Evolutionary conservation across 2,797 vertebrate species (phyloP), one percentile per base, ranked within the genome.

Genomic region (Discoglossus pictus): DNA sequence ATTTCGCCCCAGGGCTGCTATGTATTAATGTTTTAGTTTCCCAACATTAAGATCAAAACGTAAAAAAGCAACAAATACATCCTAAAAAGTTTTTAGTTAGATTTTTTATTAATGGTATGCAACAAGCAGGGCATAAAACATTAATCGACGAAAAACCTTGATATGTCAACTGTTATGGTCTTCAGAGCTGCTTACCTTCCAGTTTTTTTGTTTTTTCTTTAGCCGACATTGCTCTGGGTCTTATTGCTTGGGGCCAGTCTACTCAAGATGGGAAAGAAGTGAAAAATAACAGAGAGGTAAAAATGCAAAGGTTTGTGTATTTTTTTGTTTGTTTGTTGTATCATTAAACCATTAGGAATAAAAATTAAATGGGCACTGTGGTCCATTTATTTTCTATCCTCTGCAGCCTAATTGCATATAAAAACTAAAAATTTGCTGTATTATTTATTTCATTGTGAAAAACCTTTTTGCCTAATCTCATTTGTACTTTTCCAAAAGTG

Each of bases 151-250:
- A 71, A 75, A 83, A 93, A 92, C 92, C 90, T 88, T 92, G 93
- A 93, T 96, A 96, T 93, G 94, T 96, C 93, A 95, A 92, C 90
- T 90, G 90, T 94, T 94, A 95, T 92, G 93, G 95, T 94, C 91
- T 93, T 85, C 73, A 80, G 81, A 83, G 79, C 83, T 80, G 87
- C 92, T 92, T 89, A 93, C 91, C 94, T 96, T 93, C 89, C n/a
- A n/a, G n/a, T n/a, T n/a, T n/a, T n/a, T 93, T 92, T 83, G 93
- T 92, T 94, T 96, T 89, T 94, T 92, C 92, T 95, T 94, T 84
- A 91, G 88, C 77, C 89, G 89, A 75, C 89, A 92, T 89, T 90
- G 94, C 92, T 93, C 91, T 84, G 90, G 94, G 93, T 96, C 92
- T 87, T 96, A 91, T 89, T 91, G 94, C 94, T 94, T 91, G 78